Evolutionary conservation across 1,140 invertebrate genomes (phyloP).

Genomic region (Aphaenogaster rudis): DNA sequence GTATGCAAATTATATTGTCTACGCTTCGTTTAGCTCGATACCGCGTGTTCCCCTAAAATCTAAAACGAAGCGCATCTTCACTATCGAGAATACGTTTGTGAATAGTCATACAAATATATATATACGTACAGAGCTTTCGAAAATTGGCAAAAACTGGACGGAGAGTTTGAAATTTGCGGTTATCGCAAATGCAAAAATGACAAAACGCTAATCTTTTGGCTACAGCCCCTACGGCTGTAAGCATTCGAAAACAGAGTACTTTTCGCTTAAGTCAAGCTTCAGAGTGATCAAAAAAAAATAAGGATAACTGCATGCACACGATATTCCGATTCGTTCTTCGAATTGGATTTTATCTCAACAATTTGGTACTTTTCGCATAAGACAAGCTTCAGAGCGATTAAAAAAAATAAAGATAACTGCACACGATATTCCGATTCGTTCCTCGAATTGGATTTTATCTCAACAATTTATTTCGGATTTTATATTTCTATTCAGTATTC

Average conservation of each 20-base stretch:
- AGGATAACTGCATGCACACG: not conserved
- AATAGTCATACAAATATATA: constrained; percentile 13
- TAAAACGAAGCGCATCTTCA: constrained; percentile 18
- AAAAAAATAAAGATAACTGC: not conserved
- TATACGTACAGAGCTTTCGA: not conserved
- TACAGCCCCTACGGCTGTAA: not conserved
- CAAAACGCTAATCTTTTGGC: not conserved
- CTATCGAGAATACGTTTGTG: not conserved
- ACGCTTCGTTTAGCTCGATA: constrained; percentile 53
- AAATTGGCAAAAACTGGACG: constrained; percentile 21
- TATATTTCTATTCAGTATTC: not conserved
- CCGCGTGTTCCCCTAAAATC: constrained; percentile 42
- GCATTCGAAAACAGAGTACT: not conserved
- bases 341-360: not conserved
- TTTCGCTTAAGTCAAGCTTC: not conserved
- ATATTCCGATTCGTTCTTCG: not conserved
- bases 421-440: not conserved
- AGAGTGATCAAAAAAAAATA: not conserved
- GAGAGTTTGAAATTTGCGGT: not conserved
- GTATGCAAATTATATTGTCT: constrained; percentile 50
- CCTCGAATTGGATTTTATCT: not conserved
- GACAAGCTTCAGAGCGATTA: not conserved
- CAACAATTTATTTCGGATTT: not conserved
- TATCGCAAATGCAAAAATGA: not conserved
- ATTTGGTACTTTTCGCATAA: not conserved